Evolutionary conservation across 1,140 invertebrate species (phyloP).

Genomic region (Calephelis nemesis): DNA sequence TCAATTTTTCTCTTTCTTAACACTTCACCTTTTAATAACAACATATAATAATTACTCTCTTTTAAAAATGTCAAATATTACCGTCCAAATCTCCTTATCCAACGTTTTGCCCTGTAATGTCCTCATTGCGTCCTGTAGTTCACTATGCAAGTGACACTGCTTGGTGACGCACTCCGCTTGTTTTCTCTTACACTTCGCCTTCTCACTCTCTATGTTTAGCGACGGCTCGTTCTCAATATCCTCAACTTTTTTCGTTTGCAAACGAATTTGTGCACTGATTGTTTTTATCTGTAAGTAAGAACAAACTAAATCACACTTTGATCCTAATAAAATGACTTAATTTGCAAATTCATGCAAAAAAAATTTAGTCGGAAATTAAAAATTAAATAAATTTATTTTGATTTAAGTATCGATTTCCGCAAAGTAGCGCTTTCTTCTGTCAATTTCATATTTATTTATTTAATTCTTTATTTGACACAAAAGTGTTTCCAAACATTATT

Average conservation of each 20-base stretch:
- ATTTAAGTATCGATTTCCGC: too few relatives aligned
- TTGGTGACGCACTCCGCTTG: constrained; percentile 43
- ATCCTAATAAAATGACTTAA: too few relatives aligned
- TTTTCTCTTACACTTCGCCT: constrained; percentile 35
- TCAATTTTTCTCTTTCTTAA: too few relatives aligned
- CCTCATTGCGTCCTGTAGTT: constrained; percentile 34
- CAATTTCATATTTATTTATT: too few relatives aligned
- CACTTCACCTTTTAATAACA: too few relatives aligned
- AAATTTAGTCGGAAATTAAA: too few relatives aligned
- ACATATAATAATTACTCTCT: too few relatives aligned
- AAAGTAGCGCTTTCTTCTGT: too few relatives aligned
- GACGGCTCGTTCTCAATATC: constrained; percentile 57
- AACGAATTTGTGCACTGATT: constrained; percentile 44
- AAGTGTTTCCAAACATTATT: too few relatives aligned
- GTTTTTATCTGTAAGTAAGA: constrained; percentile 41
- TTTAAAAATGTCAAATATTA: constrained; percentile 17
- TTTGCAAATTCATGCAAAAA: too few relatives aligned
- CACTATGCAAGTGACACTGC: constrained; percentile 41
- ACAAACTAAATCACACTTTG: not conserved
- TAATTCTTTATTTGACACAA: too few relatives aligned
- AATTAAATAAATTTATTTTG: too few relatives aligned
- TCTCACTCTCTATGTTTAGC: constrained; percentile 51
- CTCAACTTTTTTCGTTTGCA: constrained; percentile 56
- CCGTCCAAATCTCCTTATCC: constrained; percentile 46
- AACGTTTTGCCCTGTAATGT: constrained; percentile 35